These are phyloP conservation scores for Drosophila pegasa DNA, from an alignment of 2,888 invertebrate genomes.

Conservation along the genomic window DNA sequence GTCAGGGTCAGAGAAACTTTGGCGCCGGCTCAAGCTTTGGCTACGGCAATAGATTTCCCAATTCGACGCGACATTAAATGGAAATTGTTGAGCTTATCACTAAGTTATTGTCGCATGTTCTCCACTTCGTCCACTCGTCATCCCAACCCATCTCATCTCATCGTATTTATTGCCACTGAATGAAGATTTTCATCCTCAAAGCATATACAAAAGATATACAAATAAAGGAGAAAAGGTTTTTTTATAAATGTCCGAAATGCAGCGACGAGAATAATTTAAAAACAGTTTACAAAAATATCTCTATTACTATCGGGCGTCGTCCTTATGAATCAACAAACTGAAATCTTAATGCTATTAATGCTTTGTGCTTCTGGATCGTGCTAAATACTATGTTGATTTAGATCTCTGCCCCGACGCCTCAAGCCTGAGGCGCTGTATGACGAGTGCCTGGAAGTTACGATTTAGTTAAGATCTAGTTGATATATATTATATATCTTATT, in stretches of 20 bases:
- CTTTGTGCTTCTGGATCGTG: conserved; percentile 25
- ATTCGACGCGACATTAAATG: conserved; percentile 30
- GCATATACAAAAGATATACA: conserved; percentile 20
- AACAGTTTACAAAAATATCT: conserved; percentile 38
- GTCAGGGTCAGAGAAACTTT: conserved; percentile 5
- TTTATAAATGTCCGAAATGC: conserved; percentile 31
- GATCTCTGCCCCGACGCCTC: conserved; percentile 10
- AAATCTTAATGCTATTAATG: conserved; percentile 42
- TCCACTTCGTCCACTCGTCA: conserved; percentile 9
- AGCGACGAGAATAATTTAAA: conserved; percentile 8
- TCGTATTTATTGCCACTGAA: conserved; percentile 39
- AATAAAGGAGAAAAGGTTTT: conserved; percentile 33
- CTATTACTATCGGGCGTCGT: conserved; percentile 27
- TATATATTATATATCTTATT: too few species aligned
- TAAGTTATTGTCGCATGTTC: neutral
- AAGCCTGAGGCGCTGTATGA: conserved; percentile 50
- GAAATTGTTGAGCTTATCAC: conserved; percentile 5
- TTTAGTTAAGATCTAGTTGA: too few species aligned
- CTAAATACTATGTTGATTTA: conserved; percentile 44
- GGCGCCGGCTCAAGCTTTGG: conserved; percentile 29
- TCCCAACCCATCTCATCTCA: conserved; percentile 11
- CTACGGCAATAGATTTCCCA: conserved; percentile 43
- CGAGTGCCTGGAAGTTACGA: conserved; percentile 49
- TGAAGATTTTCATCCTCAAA: conserved; percentile 13
- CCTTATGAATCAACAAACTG: conserved; percentile 11